Evolutionary conservation across 2,888 invertebrate genomes (phyloP), one percentile per base, ranked within the genome.

Genomic region (Oligia strigilis): DNA sequence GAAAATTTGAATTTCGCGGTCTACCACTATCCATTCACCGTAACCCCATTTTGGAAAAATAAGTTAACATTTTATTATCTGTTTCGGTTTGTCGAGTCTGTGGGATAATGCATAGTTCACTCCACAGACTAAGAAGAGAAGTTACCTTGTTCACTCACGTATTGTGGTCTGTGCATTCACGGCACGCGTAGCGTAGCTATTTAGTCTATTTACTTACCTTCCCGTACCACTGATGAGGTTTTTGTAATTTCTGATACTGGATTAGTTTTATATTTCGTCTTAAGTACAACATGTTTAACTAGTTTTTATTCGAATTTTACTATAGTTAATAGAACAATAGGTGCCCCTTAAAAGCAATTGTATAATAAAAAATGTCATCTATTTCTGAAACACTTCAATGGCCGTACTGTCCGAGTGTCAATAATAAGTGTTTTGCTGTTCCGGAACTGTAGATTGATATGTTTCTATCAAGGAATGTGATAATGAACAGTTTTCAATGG

Each of bases 321-420:
- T 73, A 62, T 62, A 79, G 11, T 40, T 58, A 64, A n/a, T 11
- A 77, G 43, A 80, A 74, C 19, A 79, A 49, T 13, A 76, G 36
- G 23, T 55, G 17, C 49, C 23, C n/a, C 17, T 0, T 69, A 67
- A 23, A 84, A 78, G 40, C 73, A 72, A 75, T 83, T 55, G 74
- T 86, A 29, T 83, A 87, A 43, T 83, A 89, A 93, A 92, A 92
- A 92, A 95, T 95, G 94, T 91, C 91, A 90, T 91, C 92, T 92
- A 92, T 93, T 94, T 88, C 75, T 92, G 90, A 89, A 92, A 91
- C 83, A 91, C 90, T 89, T 89, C 93, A 95, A 96, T 96, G 95
- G 96, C 94, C 93, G 94, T 95, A 91, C 93, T 89, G 87, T 89
- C 91, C 89, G 85, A 93, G 91, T 94, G 93, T 94, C 93, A 94